A percentile compares a stretch with the other conserved stretches of the same genome.
Evolutionary conservation across 2,113 vertebrate species (phyloP).

Genomic region (Saimiri boliviensis): DNA sequence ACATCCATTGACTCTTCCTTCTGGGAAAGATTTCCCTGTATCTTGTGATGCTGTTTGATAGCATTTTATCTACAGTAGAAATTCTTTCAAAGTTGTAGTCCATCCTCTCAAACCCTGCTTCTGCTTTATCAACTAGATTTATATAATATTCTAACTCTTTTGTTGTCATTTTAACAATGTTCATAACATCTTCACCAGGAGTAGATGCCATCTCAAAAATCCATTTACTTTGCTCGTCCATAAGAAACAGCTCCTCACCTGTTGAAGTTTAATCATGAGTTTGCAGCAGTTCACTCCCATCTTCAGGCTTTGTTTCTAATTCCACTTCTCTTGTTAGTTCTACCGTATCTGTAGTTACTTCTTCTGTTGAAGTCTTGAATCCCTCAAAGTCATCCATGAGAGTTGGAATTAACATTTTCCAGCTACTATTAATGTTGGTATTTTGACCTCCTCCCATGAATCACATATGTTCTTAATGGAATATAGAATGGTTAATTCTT

Average conservation of each 20-base stretch:
- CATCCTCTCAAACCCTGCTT: too few relatives aligned
- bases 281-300: not conserved
- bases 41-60: too few relatives aligned
- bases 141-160: too few relatives aligned
- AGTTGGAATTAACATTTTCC: not conserved
- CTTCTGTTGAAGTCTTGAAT: not conserved
- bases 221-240: not conserved
- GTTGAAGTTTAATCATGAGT: not conserved
- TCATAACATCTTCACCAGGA: too few relatives aligned
- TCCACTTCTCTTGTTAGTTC: not conserved
- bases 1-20: too few relatives aligned
- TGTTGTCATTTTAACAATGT: too few relatives aligned
- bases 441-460: not conserved
- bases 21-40: too few relatives aligned
- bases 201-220: too few relatives aligned
- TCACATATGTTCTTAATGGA: not conserved
- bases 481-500: not conserved
- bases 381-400: not conserved
- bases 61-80: too few relatives aligned
- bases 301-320: not conserved
- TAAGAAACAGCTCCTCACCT: not conserved
- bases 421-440: not conserved
- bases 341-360: not conserved
- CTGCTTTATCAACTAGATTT: too few relatives aligned
- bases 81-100: too few relatives aligned